These are phyloP conservation scores for Peromyscus californicus DNA, from an alignment of 2,113 vertebrate species.

Conservation along the genomic window DNA sequence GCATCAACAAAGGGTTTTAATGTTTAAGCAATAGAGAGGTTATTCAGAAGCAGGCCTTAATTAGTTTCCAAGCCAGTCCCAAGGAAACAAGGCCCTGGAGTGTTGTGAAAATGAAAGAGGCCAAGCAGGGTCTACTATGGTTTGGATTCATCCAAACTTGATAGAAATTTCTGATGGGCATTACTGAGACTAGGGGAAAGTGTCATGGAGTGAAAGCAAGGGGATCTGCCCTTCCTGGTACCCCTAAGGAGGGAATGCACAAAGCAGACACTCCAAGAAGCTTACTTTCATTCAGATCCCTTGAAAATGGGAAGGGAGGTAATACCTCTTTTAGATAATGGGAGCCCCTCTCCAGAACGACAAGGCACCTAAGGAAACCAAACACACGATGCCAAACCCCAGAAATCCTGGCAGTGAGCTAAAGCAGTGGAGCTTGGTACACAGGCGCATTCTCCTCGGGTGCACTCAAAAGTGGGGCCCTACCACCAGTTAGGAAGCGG, in stretches of 20 bases:
- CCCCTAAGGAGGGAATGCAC: background rate
- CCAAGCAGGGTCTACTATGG: background rate
- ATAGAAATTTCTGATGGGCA: background rate
- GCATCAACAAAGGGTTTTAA: conserved; percentile 2
- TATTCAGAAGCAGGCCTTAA: conserved; percentile 22
- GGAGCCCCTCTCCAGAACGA: background rate
- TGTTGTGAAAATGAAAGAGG: background rate
- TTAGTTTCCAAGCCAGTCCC: background rate
- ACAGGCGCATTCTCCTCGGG: conserved; percentile 21
- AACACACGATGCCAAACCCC: background rate
- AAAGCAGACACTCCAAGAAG: background rate
- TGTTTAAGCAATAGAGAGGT: conserved; percentile 4
- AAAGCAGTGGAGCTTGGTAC: background rate
- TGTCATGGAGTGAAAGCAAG: background rate
- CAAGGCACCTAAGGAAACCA: background rate
- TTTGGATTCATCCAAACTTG: background rate
- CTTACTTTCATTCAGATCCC: background rate
- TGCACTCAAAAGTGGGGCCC: conserved; percentile 26
- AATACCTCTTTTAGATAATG: background rate
- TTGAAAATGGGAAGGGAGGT: background rate
- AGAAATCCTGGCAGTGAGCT: background rate
- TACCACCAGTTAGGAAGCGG: background rate
- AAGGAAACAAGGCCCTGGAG: background rate
- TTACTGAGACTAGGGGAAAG: background rate
- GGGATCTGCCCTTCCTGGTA: background rate